Evolutionary conservation across 1,140 invertebrate species (phyloP).

Genomic region (Drosophila parvula): DNA sequence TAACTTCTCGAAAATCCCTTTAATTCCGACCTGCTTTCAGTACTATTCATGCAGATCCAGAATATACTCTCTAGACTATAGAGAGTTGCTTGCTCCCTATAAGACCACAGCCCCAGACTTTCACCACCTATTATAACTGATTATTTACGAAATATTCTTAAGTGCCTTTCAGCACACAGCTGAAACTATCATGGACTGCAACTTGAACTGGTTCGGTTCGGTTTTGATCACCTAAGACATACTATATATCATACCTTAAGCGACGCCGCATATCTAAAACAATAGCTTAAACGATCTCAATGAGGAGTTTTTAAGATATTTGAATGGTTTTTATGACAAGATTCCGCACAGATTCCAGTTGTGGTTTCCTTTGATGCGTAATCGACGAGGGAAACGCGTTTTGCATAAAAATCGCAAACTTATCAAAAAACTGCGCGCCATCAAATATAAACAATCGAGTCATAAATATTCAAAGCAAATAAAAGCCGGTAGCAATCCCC

Average conservation of each 20-base stretch:
- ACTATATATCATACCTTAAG: neutral
- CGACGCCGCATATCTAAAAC: slow-evolving; percentile 10
- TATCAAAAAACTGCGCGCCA: slow-evolving; percentile 27
- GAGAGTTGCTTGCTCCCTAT: neutral
- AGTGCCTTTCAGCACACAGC: neutral
- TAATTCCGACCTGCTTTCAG: neutral
- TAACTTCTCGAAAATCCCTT: neutral
- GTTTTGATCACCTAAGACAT: slow-evolving; percentile 4
- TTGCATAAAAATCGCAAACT: slow-evolving; percentile 51
- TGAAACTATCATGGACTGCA: slow-evolving; percentile 1
- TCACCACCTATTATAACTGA: slow-evolving; percentile 7
- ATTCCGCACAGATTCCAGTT: slow-evolving; percentile 37
- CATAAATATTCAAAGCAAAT: slow-evolving; percentile 50
- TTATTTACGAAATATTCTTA: slow-evolving; percentile 11
- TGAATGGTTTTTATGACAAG: slow-evolving; percentile 14
- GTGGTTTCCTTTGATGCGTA: slow-evolving; percentile 41
- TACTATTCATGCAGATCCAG: neutral
- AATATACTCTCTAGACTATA: neutral
- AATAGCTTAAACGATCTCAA: slow-evolving; percentile 6
- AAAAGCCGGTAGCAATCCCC: slow-evolving; percentile 43
- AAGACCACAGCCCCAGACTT: neutral
- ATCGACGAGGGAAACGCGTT: slow-evolving; percentile 39
- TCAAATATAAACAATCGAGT: slow-evolving; percentile 37
- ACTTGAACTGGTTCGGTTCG: slow-evolving; percentile 30
- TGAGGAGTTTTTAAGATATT: neutral